Evolutionary conservation across 35 echinoderm and acorn worm species (phyloP), one percentile per base, ranked within the genome.

Genomic region (Anneissia japonica): DNA sequence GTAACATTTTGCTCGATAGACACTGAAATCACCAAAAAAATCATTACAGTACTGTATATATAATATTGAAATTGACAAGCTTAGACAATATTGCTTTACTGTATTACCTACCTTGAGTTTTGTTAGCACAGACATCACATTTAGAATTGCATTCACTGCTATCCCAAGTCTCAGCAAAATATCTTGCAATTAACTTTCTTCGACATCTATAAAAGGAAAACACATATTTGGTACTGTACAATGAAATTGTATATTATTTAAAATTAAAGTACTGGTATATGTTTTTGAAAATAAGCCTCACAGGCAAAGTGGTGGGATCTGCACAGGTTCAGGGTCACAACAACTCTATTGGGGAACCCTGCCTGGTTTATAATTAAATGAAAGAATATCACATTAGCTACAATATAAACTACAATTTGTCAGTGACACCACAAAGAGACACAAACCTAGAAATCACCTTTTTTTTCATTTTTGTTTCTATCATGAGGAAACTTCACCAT

Each of bases 91-190:
- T 5, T 75, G 26, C 26, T 75, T n/a, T 76, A 1, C n/a, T 43
- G 21, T 39, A 21, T 31, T 31, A 73, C 36, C 34, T 82, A 97
- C 94, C 94, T 88, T 84, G 72, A 35, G 38, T 74, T 73, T 91
- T 82, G 39, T 34, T 45, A 7, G 14, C 80, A 36, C 95, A 97
- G 41, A 81, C 38, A 84, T 97, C 95, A 86, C 95, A 97, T 88
- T 91, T 93, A 6, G 34, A 51, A 64, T 90, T 87, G 51, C 90
- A 92, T 39, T 76, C 36, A 56, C 40, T 88, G 4, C 34, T 33
- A n/a, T 92, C 81, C 87, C 82, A 92, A 17, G 76, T 43, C 84
- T 97, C 94, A 46, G 82, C 90, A 90, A 92, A 97, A 64, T 97
- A 87, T 17, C 77, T 45, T 35, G 86, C 94, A 77, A 92, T 82